Evolutionary conservation across 2,888 invertebrate species (phyloP), one percentile per base, ranked within the genome.

Genomic region (Cylindroiulus punctatus): DNA sequence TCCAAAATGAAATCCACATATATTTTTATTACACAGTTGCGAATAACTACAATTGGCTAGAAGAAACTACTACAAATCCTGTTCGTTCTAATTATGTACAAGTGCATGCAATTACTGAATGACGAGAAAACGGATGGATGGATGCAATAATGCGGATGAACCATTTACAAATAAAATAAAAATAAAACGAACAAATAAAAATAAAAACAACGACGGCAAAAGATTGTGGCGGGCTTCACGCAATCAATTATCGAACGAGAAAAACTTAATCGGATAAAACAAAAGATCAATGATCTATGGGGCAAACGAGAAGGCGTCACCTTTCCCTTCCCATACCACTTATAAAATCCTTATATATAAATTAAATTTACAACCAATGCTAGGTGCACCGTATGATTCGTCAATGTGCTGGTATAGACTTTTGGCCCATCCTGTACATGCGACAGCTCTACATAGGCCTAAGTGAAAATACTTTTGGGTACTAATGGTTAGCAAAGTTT

Each of bases 41-140:
- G 10, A 76, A 7, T 76, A 76, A 26, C 76, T 76, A 76, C 76
- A 76, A 76, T 76, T 30, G 76, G 14, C 76, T 76, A 76, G 30
- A 76, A 26, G 76, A 76, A 76, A 76, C 76, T 76, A 76, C 17
- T 76, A 76, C 76, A 76, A 76, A 76, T 76, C 76, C 76, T 76
- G 76, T 76, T 76, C 22, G 76, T 76, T 22, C 76, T 76, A 76
- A 30, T 76, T 76, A 76, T 76, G 76, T 76, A 76, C 76, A 76
- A 30, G 76, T 76, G 76, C 76, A 76, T 76, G 76, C 76, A 76
- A 52, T 76, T 76, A 76, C 76, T 76, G 30, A 30, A 76, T 76
- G 76, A 26, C 7, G 76, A 76, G 30, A 76, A 26, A 52, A 52
- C n/a, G 52, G 22, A 76, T 76, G 76, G 76, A 76, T 76, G 76